Conservation (phyloP, 37 sponge, comb jelly and placozoan species). For the Beroe ovata region DNA sequence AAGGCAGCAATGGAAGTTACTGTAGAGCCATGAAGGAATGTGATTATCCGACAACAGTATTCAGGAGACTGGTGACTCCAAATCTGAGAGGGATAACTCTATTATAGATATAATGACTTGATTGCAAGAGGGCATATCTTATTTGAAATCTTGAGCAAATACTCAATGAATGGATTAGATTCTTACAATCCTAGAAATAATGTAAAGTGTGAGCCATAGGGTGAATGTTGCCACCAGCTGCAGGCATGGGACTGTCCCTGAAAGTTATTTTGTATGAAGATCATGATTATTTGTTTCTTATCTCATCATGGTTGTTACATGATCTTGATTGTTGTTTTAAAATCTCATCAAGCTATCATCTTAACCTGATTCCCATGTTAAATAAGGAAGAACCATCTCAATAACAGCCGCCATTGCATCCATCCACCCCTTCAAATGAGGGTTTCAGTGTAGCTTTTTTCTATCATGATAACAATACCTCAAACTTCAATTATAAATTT, state of each 20-base stretch:
- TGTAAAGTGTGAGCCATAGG: not conserved
- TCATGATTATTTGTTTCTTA: not conserved
- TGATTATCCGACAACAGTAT: slow-evolving; percentile 81
- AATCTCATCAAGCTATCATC: too few species aligned
- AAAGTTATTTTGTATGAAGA: not conserved
- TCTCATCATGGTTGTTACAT: too few species aligned
- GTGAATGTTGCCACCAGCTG: not conserved
- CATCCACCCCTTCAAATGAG: too few species aligned
- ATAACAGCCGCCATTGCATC: too few species aligned
- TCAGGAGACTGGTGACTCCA: slow-evolving; percentile 70
- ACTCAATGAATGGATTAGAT: not conserved
- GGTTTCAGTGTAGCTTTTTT: too few species aligned
- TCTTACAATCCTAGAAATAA: not conserved
- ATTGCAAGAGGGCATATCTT: not conserved
- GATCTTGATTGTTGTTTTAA: too few species aligned
- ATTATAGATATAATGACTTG: not conserved
- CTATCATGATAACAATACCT: too few species aligned
- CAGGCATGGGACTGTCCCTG: not conserved
- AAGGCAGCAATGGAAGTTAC: slow-evolving; percentile 51
- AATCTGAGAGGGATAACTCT: not conserved
- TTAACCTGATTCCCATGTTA: slow-evolving; percentile 9
- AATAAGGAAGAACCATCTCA: not conserved
- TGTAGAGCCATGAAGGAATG: slow-evolving; percentile 73
- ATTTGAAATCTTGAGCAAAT: not conserved
- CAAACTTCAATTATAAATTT: too few species aligned